Percentiles rank a stretch among this genome's conserved stretches.
Conservation (phyloP, 2,113 vertebrate species). For the Neolamprologus tretocephalus region DNA sequence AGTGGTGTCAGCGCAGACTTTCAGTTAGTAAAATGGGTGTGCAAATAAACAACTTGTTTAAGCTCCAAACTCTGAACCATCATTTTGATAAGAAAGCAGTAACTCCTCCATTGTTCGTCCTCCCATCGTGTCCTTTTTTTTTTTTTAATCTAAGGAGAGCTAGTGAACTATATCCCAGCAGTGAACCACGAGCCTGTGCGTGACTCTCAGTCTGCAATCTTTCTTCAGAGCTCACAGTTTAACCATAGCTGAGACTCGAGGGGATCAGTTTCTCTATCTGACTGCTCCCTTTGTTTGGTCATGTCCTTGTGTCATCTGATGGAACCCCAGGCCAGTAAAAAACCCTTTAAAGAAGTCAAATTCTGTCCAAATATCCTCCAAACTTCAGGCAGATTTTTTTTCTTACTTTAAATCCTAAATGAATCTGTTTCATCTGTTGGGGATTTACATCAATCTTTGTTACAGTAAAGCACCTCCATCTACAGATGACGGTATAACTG, state of each 20-base stretch:
- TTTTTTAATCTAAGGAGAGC: background rate
- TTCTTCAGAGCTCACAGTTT: background rate
- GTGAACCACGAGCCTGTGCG: background rate
- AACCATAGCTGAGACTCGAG: background rate
- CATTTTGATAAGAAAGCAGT: background rate
- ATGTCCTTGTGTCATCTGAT: background rate
- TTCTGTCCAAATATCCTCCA: background rate
- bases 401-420: background rate
- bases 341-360: background rate
- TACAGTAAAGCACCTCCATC: background rate
- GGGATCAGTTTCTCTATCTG: background rate
- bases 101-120: background rate
- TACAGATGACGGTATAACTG: background rate
- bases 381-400: background rate
- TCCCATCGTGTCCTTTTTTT: background rate
- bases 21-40: background rate
- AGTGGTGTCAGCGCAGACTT: background rate
- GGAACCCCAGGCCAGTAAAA: background rate
- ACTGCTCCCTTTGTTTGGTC: background rate
- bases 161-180: background rate
- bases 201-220: background rate
- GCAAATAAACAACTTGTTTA: background rate
- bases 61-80: background rate
- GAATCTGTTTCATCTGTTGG: background rate
- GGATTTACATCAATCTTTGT: background rate